Conservation (phyloP, 2,797 vertebrate genomes). For the Remorina albescens region DNA sequence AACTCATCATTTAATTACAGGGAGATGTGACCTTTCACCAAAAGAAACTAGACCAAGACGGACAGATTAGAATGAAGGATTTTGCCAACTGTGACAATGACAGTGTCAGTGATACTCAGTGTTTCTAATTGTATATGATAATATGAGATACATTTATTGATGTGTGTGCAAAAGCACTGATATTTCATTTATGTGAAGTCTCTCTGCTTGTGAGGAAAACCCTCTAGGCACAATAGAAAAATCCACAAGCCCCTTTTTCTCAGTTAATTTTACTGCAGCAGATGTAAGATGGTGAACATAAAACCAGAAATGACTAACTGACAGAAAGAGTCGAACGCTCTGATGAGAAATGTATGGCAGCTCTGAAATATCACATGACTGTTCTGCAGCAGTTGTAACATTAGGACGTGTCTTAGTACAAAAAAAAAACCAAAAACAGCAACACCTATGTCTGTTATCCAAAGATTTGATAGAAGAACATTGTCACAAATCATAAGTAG, state of each 20-base stretch:
- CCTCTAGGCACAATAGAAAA: background rate
- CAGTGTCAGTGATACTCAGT: conserved; percentile 39
- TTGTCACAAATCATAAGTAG: conserved; percentile 26
- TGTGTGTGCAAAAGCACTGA: conserved; percentile 59
- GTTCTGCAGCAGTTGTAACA: conserved; percentile 36
- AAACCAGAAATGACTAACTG: conserved; percentile 10
- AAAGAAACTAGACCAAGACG: background rate
- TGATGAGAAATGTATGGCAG: conserved; percentile 52
- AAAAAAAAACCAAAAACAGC: conserved; percentile 14
- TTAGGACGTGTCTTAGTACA: conserved; percentile 34
- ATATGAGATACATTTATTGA: conserved; percentile 48
- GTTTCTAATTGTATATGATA: conserved; percentile 69
- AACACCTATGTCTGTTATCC: conserved; percentile 48
- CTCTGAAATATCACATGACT: conserved; percentile 53
- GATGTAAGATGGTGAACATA: background rate
- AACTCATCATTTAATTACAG: conserved; percentile 50
- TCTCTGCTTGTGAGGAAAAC: conserved; percentile 29
- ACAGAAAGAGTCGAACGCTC: background rate
- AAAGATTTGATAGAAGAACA: conserved; percentile 52
- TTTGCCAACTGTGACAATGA: background rate
- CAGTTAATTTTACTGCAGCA: conserved; percentile 6
- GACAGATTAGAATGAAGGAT: conserved; percentile 51
- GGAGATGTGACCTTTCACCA: background rate
- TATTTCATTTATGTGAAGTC: conserved; percentile 46
- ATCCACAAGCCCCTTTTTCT: conserved; percentile 5